These are phyloP conservation scores for Stratiolaelaps scimitus DNA, from an alignment of 1,140 invertebrate species.

Conservation along the genomic window DNA sequence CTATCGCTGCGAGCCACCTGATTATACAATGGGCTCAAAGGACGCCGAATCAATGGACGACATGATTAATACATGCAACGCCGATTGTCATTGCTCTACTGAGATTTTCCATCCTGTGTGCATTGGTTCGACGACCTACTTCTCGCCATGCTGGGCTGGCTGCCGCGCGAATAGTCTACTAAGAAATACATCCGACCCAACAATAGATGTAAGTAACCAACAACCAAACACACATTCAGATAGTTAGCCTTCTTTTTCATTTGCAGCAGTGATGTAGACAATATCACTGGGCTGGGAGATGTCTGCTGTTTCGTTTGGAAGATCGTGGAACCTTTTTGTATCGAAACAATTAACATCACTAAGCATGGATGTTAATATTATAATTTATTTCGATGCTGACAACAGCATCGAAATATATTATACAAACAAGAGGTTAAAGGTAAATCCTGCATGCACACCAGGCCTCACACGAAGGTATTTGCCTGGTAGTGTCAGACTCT, in stretches of 20 bases:
- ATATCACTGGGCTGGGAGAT: not conserved
- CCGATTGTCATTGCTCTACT: constrained; percentile 32
- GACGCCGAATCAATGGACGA: constrained; percentile 14
- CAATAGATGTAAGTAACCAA: constrained; percentile 23
- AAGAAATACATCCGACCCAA: not conserved
- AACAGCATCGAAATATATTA: too few relatives aligned
- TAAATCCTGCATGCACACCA: too few relatives aligned
- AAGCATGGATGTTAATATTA: too few relatives aligned
- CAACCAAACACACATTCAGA: too few relatives aligned
- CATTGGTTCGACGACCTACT: constrained; percentile 55
- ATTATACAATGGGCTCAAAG: not conserved
- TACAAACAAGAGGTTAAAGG: too few relatives aligned
- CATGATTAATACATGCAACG: constrained; percentile 30
- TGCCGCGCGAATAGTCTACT: constrained; percentile 43
- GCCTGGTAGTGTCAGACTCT: too few relatives aligned
- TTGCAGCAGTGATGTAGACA: too few relatives aligned
- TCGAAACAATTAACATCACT: too few relatives aligned
- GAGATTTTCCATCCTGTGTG: constrained; percentile 53
- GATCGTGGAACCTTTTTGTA: not conserved
- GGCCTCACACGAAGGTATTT: too few relatives aligned
- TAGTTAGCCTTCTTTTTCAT: not conserved
- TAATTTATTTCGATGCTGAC: too few relatives aligned
- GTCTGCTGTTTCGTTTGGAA: not conserved
- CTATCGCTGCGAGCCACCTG: not conserved
- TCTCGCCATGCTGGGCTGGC: constrained; percentile 75